phyloP scores from a whole-genome alignment of 2,888 invertebrate species.

The Aplocera efformata region DNA sequence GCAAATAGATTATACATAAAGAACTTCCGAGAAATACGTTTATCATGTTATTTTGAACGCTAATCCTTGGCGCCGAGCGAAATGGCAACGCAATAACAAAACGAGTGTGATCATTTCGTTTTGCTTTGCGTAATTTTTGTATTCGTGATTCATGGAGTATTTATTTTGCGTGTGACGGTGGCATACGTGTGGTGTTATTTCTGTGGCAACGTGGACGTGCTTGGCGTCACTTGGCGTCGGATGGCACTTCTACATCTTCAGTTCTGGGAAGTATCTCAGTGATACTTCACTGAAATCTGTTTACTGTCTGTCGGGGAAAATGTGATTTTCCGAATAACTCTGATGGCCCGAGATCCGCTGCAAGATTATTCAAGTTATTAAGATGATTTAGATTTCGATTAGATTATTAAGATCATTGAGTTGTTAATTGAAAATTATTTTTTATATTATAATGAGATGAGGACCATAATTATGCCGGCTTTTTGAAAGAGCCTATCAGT shows the following conservation, averaged over 20 bases:
- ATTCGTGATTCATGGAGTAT: slow-evolving; percentile 30
- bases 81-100: slow-evolving; percentile 31
- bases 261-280: slow-evolving; percentile 6
- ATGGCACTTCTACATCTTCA: slow-evolving; percentile 6
- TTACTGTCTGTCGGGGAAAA: not conserved
- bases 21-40: slow-evolving; percentile 51
- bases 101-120: slow-evolving; percentile 19
- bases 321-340: slow-evolving; percentile 3
- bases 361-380: too few relatives aligned
- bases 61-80: slow-evolving; percentile 30
- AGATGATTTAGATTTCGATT: too few relatives aligned
- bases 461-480: too few relatives aligned
- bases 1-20: slow-evolving; percentile 49
- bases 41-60: slow-evolving; percentile 40
- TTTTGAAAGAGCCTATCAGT: too few relatives aligned
- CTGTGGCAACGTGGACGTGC: slow-evolving; percentile 20
- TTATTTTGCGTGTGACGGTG: too few relatives aligned
- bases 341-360: too few relatives aligned
- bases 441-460: too few relatives aligned
- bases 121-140: slow-evolving; percentile 31
- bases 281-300: not conserved
- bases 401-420: too few relatives aligned
- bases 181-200: too few relatives aligned
- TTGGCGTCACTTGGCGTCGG: not conserved
- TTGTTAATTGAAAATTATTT: too few relatives aligned